Evolutionary conservation across 2,797 vertebrate species (phyloP).

Genomic region (Harpagifer antarcticus): DNA sequence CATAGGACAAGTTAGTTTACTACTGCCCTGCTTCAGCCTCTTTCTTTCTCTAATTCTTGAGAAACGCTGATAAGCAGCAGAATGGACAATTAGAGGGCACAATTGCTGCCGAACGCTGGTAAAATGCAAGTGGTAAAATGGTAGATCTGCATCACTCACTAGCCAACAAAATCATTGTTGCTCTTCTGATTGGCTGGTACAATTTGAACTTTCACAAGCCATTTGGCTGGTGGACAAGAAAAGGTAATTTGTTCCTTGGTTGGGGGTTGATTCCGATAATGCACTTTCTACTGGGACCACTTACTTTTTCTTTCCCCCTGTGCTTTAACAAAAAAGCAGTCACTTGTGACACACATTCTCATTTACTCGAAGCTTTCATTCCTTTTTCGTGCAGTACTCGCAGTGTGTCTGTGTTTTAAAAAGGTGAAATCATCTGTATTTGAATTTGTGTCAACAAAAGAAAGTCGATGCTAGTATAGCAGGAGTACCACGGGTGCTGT

Average conservation of each 20-base stretch:
- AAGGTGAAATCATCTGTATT: constrained; percentile 12
- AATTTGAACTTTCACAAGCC: too few relatives aligned
- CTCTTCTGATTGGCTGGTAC: too few relatives aligned
- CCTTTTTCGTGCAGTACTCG: neutral
- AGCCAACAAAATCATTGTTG: too few relatives aligned
- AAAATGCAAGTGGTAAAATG: too few relatives aligned
- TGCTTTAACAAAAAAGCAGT: constrained; percentile 5
- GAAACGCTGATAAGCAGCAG: neutral
- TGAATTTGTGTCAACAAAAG: constrained; percentile 2
- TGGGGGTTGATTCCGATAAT: constrained; percentile 13
- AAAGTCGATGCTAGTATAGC: neutral
- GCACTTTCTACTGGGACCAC: constrained; percentile 56
- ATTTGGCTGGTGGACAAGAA: too few relatives aligned
- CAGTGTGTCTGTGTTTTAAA: neutral
- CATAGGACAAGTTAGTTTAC: constrained; percentile 22
- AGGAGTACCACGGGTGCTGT: neutral
- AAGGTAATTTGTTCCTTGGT: too few relatives aligned
- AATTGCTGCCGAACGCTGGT: too few relatives aligned
- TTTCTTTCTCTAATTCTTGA: constrained; percentile 1
- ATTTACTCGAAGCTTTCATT: constrained; percentile 16
- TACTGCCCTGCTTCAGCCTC: constrained; percentile 9
- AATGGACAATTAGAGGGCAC: too few relatives aligned
- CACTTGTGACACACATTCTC: constrained; percentile 7
- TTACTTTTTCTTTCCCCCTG: constrained; percentile 57
- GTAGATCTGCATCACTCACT: too few relatives aligned